Evolutionary conservation across 2,888 invertebrate species (phyloP).

Genomic region (Stenotaenia linearis): DNA sequence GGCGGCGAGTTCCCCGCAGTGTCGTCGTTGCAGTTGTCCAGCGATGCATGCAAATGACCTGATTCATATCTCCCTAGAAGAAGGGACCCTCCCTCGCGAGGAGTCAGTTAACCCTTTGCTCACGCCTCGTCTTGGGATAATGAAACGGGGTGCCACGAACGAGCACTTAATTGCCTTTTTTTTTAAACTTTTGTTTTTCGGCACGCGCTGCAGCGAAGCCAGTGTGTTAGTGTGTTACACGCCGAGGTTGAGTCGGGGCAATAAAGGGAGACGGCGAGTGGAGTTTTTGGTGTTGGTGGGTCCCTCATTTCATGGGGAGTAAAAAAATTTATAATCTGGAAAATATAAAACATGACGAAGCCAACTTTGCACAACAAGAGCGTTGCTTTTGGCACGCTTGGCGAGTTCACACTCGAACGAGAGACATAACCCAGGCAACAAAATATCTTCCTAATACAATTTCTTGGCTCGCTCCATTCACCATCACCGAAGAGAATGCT

Average conservation of each 20-base stretch:
- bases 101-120: conserved; percentile 9
- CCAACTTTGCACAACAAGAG: conserved; percentile 9
- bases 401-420: conserved; percentile 9
- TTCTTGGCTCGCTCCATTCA: background rate
- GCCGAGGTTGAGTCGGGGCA: background rate
- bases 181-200: background rate
- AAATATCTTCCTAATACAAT: conserved; percentile 9
- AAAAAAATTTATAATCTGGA: conserved; percentile 9
- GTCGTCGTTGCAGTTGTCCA: background rate
- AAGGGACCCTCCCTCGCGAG: background rate
- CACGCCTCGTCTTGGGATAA: background rate
- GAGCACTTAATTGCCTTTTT: background rate
- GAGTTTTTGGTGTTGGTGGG: background rate
- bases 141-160: background rate
- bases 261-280: background rate
- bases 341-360: background rate
- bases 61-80: background rate
- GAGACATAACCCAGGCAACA: conserved; percentile 9
- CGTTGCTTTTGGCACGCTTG: background rate
- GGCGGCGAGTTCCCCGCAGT: background rate
- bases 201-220: background rate
- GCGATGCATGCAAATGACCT: background rate
- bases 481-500: background rate
- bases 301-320: background rate
- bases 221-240: background rate